Conservation (phyloP, 2,797 vertebrate genomes). For the Ceyx erithaca region DNA sequence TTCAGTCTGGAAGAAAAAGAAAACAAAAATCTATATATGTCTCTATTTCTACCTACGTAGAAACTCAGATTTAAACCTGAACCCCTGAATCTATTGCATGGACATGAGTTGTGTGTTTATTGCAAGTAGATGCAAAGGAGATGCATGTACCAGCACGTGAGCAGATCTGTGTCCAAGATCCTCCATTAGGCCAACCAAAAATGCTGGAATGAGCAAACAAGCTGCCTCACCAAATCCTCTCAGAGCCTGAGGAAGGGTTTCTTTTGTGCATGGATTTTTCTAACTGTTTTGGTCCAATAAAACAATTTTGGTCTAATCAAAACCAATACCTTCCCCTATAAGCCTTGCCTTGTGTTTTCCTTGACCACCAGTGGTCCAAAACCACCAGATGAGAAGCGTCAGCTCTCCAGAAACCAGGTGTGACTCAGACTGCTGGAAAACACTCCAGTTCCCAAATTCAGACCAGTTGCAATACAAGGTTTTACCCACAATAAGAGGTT, state of each 20-base stretch:
- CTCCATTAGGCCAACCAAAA: not conserved
- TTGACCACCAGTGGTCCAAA: not conserved
- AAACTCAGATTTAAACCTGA: not conserved
- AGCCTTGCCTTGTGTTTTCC: not conserved
- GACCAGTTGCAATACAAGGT: not conserved
- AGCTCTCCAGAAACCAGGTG: not conserved
- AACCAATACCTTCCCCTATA: not conserved
- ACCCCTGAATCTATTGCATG: not conserved
- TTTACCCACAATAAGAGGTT: not conserved
- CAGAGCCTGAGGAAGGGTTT: not conserved
- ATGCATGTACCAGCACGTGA: not conserved
- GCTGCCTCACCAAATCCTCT: not conserved
- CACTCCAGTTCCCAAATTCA: not conserved
- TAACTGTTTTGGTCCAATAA: not conserved
- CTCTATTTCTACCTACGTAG: not conserved
- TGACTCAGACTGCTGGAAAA: not conserved
- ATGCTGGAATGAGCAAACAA: not conserved
- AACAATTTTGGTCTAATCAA: not conserved
- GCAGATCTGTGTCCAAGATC: not conserved
- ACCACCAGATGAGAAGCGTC: not conserved
- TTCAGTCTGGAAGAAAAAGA: not conserved
- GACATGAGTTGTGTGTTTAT: not conserved
- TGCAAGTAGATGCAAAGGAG: not conserved
- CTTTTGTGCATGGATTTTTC: not conserved
- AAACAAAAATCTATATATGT: not conserved